Evolutionary conservation across 1,140 invertebrate species (phyloP).

Genomic region (Diorhabda elongata): DNA sequence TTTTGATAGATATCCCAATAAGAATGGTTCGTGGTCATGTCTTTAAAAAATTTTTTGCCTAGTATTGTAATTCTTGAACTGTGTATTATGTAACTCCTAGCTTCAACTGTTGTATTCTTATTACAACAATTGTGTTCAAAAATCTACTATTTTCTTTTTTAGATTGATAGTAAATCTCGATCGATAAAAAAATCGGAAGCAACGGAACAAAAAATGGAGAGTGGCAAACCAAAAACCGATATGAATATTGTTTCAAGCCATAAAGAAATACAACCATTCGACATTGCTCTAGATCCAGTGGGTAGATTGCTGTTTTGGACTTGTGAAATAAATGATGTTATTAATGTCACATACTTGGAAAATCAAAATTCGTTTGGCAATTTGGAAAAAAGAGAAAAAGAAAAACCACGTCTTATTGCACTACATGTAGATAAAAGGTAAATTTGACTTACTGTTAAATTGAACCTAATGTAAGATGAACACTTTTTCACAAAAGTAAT

Average conservation of each 20-base stretch:
- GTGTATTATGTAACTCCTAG: no score
- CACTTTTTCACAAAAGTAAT: no score
- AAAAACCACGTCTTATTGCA: conserved; percentile 77
- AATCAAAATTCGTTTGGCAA: conserved; percentile 65
- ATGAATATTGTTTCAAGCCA: conserved; percentile 35
- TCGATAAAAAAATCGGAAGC: conserved; percentile 67
- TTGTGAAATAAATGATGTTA: conserved; percentile 74
- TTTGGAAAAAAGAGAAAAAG: conserved; percentile 66
- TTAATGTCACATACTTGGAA: conserved; percentile 79
- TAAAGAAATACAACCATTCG: conserved; percentile 59
- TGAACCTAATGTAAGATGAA: no score
- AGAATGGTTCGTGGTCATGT: no score
- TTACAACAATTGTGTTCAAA: neutral
- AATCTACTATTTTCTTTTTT: conserved; percentile 14
- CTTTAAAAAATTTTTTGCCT: no score
- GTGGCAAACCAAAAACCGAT: conserved; percentile 55
- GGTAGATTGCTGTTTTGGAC: conserved; percentile 85
- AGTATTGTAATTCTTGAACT: no score
- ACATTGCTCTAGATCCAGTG: conserved; percentile 81
- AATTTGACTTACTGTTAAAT: neutral
- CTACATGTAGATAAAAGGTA: conserved; percentile 74
- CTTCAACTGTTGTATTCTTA: no score
- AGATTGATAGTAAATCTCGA: conserved; percentile 75
- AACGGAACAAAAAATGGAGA: conserved; percentile 60
- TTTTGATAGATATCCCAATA: no score